These are phyloP conservation scores for Habroteleia sp. DNA, from an alignment of 2,888 invertebrate genomes.

Conservation along the genomic window DNA sequence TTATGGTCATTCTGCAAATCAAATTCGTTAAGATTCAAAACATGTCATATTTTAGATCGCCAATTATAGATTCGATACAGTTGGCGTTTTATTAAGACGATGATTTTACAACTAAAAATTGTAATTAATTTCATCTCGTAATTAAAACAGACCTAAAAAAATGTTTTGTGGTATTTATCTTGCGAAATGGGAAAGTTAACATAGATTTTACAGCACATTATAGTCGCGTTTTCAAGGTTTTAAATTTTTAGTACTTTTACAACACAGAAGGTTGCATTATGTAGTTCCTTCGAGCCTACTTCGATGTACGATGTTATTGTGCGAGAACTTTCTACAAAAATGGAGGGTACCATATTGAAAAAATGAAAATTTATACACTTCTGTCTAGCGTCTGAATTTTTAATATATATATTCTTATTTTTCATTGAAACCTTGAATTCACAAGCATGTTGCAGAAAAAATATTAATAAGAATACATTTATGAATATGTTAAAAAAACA, in stretches of 20 bases:
- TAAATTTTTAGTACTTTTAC: constrained; percentile 54
- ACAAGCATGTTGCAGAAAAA: too few relatives aligned
- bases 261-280: constrained; percentile 50
- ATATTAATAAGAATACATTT: too few relatives aligned
- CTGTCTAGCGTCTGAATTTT: too few relatives aligned
- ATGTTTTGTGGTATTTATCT: constrained; percentile 12
- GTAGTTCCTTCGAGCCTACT: constrained; percentile 58
- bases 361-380: too few relatives aligned
- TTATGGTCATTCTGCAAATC: constrained; percentile 24
- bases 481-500: too few relatives aligned
- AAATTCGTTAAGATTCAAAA: constrained; percentile 17
- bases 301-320: constrained; percentile 10
- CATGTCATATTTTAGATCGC: constrained; percentile 31
- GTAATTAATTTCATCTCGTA: constrained; percentile 36
- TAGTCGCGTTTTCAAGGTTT: constrained; percentile 44
- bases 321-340: constrained; percentile 31
- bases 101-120: constrained; percentile 10
- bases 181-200: constrained; percentile 5
- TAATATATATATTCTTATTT: too few relatives aligned
- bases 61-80: constrained; percentile 21
- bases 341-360: too few relatives aligned
- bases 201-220: constrained; percentile 41
- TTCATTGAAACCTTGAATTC: too few relatives aligned
- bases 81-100: constrained; percentile 13
- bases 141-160: constrained; percentile 36